Evolutionary conservation across 2,888 invertebrate genomes (phyloP).

Genomic region (Venusia cambrica): DNA sequence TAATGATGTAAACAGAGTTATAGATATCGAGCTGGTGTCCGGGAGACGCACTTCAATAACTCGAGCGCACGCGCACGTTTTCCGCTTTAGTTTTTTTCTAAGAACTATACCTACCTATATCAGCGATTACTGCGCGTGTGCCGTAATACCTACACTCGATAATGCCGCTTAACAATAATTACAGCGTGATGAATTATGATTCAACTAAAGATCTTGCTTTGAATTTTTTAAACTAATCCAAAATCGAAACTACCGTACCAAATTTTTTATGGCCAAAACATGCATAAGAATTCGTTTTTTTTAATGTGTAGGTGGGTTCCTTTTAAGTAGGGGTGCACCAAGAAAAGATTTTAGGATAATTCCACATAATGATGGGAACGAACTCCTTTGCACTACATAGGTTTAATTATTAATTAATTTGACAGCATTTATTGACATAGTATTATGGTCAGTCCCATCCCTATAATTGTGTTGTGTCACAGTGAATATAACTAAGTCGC

Average conservation of each 20-base stretch:
- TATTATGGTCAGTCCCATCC: constrained; percentile 4
- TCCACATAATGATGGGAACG: too few relatives aligned
- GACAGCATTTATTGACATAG: neutral
- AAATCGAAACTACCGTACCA: too few relatives aligned
- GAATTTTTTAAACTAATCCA: too few relatives aligned
- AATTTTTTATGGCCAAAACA: too few relatives aligned
- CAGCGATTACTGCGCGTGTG: constrained; percentile 19
- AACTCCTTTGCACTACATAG: too few relatives aligned
- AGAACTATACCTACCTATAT: constrained; percentile 25
- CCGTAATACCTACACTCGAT: constrained; percentile 15
- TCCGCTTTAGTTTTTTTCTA: constrained; percentile 38
- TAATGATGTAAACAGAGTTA: constrained; percentile 5
- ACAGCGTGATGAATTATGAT: constrained; percentile 12
- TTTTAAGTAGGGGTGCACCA: too few relatives aligned
- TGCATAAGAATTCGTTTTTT: too few relatives aligned
- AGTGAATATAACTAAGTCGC: constrained; percentile 21
- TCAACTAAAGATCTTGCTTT: too few relatives aligned
- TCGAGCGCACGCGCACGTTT: constrained; percentile 59
- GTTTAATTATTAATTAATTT: constrained; percentile 2
- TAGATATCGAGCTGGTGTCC: constrained; percentile 51
- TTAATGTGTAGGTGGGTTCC: too few relatives aligned
- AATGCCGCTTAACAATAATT: constrained; percentile 10
- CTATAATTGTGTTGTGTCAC: constrained; percentile 13
- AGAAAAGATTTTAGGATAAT: too few relatives aligned
- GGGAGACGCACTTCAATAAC: constrained; percentile 70